A percentile compares a stretch with the other conserved stretches of the same genome.
These are phyloP conservation scores for Ooceraea biroi DNA, from an alignment of 1,140 invertebrate genomes.

Conservation along the genomic window DNA sequence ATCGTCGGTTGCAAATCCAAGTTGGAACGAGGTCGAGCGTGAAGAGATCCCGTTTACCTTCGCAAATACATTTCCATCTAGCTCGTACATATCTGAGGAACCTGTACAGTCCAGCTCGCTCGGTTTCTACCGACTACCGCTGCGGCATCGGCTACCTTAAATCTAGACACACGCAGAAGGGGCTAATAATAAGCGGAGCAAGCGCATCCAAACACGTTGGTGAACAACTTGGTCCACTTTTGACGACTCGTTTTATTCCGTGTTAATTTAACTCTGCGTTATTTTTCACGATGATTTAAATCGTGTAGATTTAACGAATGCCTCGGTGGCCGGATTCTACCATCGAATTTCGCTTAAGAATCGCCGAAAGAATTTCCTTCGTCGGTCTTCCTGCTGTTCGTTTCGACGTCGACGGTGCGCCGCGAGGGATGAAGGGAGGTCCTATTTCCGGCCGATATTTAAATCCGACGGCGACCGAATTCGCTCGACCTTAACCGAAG, in stretches of 20 bases:
- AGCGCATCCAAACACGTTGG: too few species aligned
- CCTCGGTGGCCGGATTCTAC: too few species aligned
- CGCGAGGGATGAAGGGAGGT: conserved; percentile 50
- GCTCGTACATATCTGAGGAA: conserved; percentile 47
- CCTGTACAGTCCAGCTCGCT: conserved; percentile 60
- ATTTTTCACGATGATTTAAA: too few species aligned
- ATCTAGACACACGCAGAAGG: not conserved
- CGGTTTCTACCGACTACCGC: conserved; percentile 51
- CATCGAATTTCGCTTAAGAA: too few species aligned
- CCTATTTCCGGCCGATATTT: conserved; percentile 61
- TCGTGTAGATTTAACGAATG: too few species aligned
- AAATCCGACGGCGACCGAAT: conserved; percentile 59
- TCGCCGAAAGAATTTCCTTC: conserved; percentile 34
- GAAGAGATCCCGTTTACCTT: conserved; percentile 72
- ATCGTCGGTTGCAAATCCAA: conserved; percentile 56
- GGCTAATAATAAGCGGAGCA: too few species aligned
- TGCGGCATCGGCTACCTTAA: conserved; percentile 31
- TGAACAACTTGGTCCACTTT: too few species aligned
- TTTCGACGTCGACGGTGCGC: conserved; percentile 20
- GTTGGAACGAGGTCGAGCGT: conserved; percentile 59
- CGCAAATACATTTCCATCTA: conserved; percentile 66
- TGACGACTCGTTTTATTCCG: too few species aligned
- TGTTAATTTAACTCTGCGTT: too few species aligned
- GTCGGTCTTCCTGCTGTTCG: not conserved
- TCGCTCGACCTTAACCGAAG: conserved; percentile 59